These are phyloP conservation scores for Keiferia lycopersicella DNA, from an alignment of 2,888 invertebrate species.

Conservation along the genomic window DNA sequence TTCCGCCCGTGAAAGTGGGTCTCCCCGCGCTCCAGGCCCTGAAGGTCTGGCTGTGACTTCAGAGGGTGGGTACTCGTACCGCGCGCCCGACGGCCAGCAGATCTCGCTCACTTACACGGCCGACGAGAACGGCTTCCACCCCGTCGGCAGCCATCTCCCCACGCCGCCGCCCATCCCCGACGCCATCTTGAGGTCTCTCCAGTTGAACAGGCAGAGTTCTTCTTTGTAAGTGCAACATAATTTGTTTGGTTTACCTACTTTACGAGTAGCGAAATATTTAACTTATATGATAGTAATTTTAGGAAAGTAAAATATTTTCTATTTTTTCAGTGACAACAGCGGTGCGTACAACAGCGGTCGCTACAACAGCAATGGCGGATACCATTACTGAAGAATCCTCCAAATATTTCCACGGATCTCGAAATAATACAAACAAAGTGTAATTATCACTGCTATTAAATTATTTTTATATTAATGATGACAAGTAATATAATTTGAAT, in stretches of 20 bases:
- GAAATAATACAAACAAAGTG: not conserved
- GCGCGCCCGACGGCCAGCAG: conserved; percentile 83
- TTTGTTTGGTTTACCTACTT: conserved; percentile 16
- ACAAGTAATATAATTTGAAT: not conserved
- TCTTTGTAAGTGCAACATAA: conserved; percentile 50
- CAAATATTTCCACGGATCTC: not conserved
- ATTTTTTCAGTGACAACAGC: conserved; percentile 34
- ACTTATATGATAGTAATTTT: no score
- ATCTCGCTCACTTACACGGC: conserved; percentile 84
- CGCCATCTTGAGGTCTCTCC: conserved; percentile 72
- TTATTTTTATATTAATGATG: not conserved
- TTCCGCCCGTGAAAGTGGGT: conserved; percentile 77
- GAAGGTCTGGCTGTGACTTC: conserved; percentile 76
- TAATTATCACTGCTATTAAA: not conserved
- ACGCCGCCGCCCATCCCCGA: conserved; percentile 81
- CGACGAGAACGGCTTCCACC: conserved; percentile 86
- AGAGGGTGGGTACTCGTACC: conserved; percentile 83
- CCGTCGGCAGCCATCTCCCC: conserved; percentile 79
- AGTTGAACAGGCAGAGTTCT: conserved; percentile 61
- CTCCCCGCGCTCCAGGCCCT: conserved; percentile 73
- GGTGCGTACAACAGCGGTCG: conserved; percentile 51
- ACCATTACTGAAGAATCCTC: conserved; percentile 36
- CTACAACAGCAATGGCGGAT: conserved; percentile 45
- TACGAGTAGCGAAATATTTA: no score
- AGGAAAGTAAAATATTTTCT: not conserved